Conservation (phyloP, 2,888 invertebrate genomes). For the Lumbricus terrestris region DNA sequence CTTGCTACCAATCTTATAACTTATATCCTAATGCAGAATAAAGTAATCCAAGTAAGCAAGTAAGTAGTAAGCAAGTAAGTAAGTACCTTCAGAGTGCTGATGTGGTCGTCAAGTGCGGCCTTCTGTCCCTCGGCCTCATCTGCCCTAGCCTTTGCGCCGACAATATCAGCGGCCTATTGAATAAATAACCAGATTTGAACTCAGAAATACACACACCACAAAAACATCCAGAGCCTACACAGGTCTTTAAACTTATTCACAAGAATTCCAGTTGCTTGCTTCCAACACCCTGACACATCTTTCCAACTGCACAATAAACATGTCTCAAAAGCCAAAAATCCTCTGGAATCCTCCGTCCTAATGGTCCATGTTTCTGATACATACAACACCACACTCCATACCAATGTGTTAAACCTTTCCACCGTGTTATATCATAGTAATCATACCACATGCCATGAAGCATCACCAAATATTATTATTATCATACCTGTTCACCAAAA, state of each 20-base stretch:
- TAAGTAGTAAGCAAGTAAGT: not conserved
- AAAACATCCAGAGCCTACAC: not conserved
- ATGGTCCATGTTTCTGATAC: too few relatives aligned
- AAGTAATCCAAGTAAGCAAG: too few relatives aligned
- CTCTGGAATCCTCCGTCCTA: too few relatives aligned
- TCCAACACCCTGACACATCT: not conserved
- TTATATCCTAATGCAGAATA: too few relatives aligned
- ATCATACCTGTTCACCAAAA: too few relatives aligned
- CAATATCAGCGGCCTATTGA: slow-evolving; percentile 53
- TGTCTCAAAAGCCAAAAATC: too few relatives aligned
- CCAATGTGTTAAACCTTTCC: too few relatives aligned
- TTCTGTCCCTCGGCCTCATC: slow-evolving; percentile 60
- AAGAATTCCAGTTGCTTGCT: not conserved
- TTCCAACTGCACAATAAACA: not conserved
- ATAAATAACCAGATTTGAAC: not conserved
- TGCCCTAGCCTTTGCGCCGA: slow-evolving; percentile 54
- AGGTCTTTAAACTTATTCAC: not conserved
- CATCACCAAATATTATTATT: too few relatives aligned
- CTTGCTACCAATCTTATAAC: too few relatives aligned
- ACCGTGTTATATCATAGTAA: too few relatives aligned
- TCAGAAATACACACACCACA: not conserved
- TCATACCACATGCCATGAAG: too few relatives aligned
- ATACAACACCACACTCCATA: too few relatives aligned
- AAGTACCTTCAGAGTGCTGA: slow-evolving; percentile 53
- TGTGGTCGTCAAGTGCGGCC: slow-evolving; percentile 55